A percentile compares a stretch with the other conserved stretches of the same genome.
Conservation (phyloP, 2,888 invertebrate genomes). For the Calameuta idolon region DNA sequence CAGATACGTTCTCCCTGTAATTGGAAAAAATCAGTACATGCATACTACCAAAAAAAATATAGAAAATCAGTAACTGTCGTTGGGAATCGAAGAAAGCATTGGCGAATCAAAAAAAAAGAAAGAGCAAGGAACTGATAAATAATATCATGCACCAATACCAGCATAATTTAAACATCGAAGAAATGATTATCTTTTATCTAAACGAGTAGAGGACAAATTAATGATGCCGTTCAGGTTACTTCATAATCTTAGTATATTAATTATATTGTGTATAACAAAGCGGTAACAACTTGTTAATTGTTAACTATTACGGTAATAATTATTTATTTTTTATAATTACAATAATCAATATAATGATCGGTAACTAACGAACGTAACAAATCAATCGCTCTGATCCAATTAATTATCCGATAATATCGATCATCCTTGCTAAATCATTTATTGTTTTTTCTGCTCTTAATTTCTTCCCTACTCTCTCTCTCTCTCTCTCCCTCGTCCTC, state of each 20-base stretch:
- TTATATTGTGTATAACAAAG: conserved; percentile 67
- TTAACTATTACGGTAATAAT: conserved; percentile 65
- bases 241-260: conserved; percentile 64
- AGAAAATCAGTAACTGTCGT: neutral
- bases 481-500: neutral
- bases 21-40: neutral
- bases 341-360: conserved; percentile 63
- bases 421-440: conserved; percentile 46
- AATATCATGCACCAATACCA: neutral
- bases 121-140: neutral
- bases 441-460: conserved; percentile 34
- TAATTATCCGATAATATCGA: conserved; percentile 47
- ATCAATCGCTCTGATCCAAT: conserved; percentile 47
- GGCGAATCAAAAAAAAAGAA: neutral
- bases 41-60: neutral
- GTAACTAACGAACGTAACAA: conserved; percentile 59
- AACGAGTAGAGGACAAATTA: conserved; percentile 59
- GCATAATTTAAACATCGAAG: neutral
- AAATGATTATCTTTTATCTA: conserved; percentile 1
- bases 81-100: neutral
- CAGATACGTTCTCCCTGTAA: too few species aligned
- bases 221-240: conserved; percentile 45
- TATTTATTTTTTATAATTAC: conserved; percentile 62
- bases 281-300: conserved; percentile 66
- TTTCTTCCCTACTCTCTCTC: conserved; percentile 11